Percentiles rank a stretch among this genome's conserved stretches.
Evolutionary conservation across 92 coral and sea anemone genomes (phyloP).

Genomic region (Desmophyllum pertusum): DNA sequence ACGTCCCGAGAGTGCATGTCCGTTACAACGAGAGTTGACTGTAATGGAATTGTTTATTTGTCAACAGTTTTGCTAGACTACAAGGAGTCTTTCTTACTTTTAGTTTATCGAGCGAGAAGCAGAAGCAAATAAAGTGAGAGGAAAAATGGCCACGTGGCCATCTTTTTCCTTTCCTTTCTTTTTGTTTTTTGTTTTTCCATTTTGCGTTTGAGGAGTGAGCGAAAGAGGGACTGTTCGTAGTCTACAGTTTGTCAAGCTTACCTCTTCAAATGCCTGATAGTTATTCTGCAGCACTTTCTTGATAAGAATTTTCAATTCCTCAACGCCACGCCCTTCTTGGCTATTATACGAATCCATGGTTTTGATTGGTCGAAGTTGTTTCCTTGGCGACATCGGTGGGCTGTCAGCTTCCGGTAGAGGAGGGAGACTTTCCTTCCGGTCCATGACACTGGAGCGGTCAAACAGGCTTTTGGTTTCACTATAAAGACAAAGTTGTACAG

Average conservation of each 20-base stretch:
- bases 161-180: no score
- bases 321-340: slow-evolving; percentile 91
- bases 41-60: no score
- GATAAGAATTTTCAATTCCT: slow-evolving; percentile 72
- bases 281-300: slow-evolving; percentile 68
- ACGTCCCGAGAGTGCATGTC: no score
- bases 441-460: slow-evolving; percentile 82
- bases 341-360: slow-evolving; percentile 87
- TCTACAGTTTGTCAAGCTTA: slow-evolving; percentile 26
- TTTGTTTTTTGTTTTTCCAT: no score
- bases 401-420: slow-evolving; percentile 69
- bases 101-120: no score
- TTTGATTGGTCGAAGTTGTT: slow-evolving; percentile 77
- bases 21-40: no score
- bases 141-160: no score
- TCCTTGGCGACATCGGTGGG: slow-evolving; percentile 85
- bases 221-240: no score
- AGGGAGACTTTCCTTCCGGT: slow-evolving; percentile 60
- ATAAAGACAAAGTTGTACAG: not conserved
- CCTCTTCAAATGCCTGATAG: slow-evolving; percentile 88
- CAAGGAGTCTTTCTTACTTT: no score
- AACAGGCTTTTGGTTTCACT: slow-evolving; percentile 93
- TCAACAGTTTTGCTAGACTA: no score
- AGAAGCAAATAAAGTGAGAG: no score
- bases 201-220: no score